These are phyloP conservation scores for Cydia splendana DNA, from an alignment of 1,140 invertebrate species.

Conservation along the genomic window DNA sequence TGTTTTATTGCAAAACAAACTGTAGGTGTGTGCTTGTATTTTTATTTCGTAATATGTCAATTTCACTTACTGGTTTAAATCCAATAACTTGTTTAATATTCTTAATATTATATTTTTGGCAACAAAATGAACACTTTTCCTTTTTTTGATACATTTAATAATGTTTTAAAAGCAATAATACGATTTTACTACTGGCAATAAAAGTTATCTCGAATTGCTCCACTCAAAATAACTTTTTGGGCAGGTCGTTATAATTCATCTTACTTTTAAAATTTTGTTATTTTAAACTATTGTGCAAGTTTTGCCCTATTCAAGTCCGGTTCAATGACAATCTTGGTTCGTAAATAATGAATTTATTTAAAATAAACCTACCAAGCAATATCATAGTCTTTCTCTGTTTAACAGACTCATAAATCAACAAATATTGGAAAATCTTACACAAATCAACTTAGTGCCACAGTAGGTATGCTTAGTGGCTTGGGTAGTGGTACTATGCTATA, in stretches of 20 bases:
- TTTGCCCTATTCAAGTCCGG: too few species aligned
- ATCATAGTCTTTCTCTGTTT: too few species aligned
- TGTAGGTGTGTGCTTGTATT: not conserved
- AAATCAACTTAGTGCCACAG: too few species aligned
- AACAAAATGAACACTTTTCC: constrained; percentile 22
- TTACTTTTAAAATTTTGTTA: not conserved
- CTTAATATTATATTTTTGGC: not conserved
- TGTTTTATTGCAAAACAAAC: too few species aligned
- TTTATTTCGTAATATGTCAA: not conserved
- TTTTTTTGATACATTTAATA: constrained; percentile 14
- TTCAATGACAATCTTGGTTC: too few species aligned
- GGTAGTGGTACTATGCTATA: too few species aligned
- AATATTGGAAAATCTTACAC: too few species aligned
- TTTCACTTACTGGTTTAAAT: not conserved
- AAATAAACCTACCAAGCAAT: too few species aligned
- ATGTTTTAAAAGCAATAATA: constrained; percentile 31
- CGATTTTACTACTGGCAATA: constrained; percentile 19
- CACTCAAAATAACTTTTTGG: constrained; percentile 27
- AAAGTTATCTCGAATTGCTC: constrained; percentile 29
- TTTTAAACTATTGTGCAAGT: not conserved
- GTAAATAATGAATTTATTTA: too few species aligned
- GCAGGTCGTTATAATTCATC: constrained; percentile 9
- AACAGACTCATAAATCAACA: too few species aligned
- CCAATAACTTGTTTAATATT: not conserved
- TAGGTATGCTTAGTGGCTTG: too few species aligned